These are phyloP conservation scores for Gadus chalcogrammus DNA, from an alignment of 2,113 vertebrate genomes.

Conservation along the genomic window DNA sequence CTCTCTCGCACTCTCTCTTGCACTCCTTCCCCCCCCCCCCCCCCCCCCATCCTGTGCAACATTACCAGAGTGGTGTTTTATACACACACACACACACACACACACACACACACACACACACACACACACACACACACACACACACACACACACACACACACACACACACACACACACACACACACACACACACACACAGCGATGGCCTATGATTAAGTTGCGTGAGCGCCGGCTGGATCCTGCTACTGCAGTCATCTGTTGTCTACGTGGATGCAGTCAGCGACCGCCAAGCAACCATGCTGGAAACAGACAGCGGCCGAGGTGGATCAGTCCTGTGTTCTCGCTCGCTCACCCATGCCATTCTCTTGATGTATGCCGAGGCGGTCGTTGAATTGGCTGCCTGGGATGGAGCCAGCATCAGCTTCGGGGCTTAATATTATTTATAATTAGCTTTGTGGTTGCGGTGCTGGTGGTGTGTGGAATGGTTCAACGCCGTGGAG, in stretches of 20 bases:
- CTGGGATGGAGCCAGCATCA: too few relatives aligned
- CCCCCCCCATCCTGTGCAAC: neutral
- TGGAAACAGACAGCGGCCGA: neutral
- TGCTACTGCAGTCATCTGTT: slow-evolving; percentile 51
- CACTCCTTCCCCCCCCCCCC: slow-evolving; percentile 15
- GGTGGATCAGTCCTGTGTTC: slow-evolving; percentile 7
- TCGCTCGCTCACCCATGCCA: neutral
- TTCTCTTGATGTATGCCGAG: neutral
- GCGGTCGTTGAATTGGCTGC: too few relatives aligned
- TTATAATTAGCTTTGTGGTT: too few relatives aligned
- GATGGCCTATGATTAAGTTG: neutral
- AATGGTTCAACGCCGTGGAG: too few relatives aligned
- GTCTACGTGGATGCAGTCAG: slow-evolving; percentile 18
- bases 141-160: neutral
- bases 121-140: neutral
- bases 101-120: neutral
- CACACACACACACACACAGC: too few relatives aligned
- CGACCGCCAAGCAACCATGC: slow-evolving; percentile 6
- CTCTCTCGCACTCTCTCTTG: slow-evolving; percentile 24
- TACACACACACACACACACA: too few relatives aligned
- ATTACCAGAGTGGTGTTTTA: slow-evolving; percentile 27
- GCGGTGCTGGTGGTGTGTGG: too few relatives aligned
- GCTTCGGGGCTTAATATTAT: too few relatives aligned
- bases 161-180: too few relatives aligned
- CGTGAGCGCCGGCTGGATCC: neutral